A percentile compares a stretch with the other conserved stretches of the same genome.
These are phyloP conservation scores for Eulacestoma nigropectus DNA, from an alignment of 2,113 vertebrate species.

Conservation along the genomic window DNA sequence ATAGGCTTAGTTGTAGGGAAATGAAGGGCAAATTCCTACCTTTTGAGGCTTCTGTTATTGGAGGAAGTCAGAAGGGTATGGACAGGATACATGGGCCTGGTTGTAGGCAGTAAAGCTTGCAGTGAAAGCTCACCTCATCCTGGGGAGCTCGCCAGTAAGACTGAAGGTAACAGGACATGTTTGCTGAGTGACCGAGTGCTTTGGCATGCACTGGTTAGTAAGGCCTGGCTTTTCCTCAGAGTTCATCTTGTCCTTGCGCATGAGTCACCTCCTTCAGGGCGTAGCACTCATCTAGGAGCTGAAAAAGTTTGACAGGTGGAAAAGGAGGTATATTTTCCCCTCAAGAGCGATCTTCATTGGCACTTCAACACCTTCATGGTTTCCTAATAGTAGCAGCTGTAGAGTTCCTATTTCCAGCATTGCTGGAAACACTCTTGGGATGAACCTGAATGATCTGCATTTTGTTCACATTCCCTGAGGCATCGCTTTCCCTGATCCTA, in stretches of 20 bases:
- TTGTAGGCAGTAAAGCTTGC: not conserved
- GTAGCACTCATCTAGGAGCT: not conserved
- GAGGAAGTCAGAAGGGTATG: not conserved
- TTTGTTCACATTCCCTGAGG: not conserved
- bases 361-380: not conserved
- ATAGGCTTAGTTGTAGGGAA: not conserved
- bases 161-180: not conserved
- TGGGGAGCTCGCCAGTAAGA: not conserved
- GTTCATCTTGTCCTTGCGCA: not conserved
- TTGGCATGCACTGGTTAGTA: not conserved
- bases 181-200: not conserved
- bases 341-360: not conserved
- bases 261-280: not conserved
- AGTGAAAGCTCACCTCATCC: not conserved
- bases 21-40: not conserved
- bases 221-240: not conserved
- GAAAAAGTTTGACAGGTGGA: not conserved
- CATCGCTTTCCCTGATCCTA: not conserved
- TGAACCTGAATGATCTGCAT: not conserved
- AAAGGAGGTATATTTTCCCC: not conserved
- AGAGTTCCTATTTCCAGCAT: not conserved
- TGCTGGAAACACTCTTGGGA: not conserved
- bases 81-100: not conserved
- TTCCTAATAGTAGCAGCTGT: not conserved
- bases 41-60: not conserved